Conservation (phyloP, 2,113 vertebrate genomes). For the Xyliphius kryptos region DNA sequence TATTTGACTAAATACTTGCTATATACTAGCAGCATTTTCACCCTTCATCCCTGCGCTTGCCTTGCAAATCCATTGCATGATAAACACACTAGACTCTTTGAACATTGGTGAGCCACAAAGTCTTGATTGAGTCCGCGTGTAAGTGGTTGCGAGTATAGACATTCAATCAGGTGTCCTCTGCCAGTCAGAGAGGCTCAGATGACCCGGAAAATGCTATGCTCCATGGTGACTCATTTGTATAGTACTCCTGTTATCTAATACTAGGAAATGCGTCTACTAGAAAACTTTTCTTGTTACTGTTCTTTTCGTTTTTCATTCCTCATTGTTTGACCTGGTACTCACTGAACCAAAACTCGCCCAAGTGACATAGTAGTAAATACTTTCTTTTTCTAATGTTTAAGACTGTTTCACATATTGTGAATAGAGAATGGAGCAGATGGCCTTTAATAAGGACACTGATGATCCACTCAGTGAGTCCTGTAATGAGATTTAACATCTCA, state of each 20-base stretch:
- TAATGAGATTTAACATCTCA: conserved; percentile 8
- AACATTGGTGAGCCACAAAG: conserved; percentile 19
- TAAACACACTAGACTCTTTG: conserved; percentile 35
- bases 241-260: conserved; percentile 31
- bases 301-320: conserved; percentile 17
- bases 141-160: neutral
- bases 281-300: conserved; percentile 5
- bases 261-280: conserved; percentile 16
- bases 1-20: conserved; percentile 20
- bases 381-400: conserved; percentile 34
- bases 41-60: conserved; percentile 32
- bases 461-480: conserved; percentile 4
- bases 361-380: conserved; percentile 39
- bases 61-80: conserved; percentile 39
- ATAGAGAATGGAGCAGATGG: conserved; percentile 26
- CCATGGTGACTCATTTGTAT: conserved; percentile 33
- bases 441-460: conserved; percentile 6
- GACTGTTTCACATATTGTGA: conserved; percentile 47
- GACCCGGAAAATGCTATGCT: conserved; percentile 24
- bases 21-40: conserved; percentile 23
- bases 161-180: neutral
- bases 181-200: neutral
- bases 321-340: conserved; percentile 27
- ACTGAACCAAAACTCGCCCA: conserved; percentile 23
- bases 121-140: conserved; percentile 2